Evolutionary conservation across 2,888 invertebrate genomes (phyloP).

Genomic region (Sabatieria punctata): DNA sequence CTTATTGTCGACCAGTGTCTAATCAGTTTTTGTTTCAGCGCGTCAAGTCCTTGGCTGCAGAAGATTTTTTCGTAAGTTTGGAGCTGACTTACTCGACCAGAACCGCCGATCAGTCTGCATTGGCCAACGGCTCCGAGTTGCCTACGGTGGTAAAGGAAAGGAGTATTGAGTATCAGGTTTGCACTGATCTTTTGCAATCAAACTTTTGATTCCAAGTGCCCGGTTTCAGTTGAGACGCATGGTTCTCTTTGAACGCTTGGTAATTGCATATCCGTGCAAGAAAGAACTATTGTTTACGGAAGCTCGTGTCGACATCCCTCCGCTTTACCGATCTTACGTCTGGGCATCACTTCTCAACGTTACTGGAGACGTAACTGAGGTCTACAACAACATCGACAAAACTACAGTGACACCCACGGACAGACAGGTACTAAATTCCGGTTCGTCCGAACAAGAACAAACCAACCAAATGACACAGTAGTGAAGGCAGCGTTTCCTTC

Average conservation of each 20-base stretch:
- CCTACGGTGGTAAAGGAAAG: conserved; percentile 79
- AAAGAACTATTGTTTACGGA: conserved; percentile 46
- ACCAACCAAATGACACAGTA: too few relatives aligned
- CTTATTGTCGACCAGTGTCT: too few relatives aligned
- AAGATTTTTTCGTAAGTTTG: conserved; percentile 8
- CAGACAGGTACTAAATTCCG: conserved; percentile 50
- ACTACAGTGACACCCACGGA: conserved; percentile 81
- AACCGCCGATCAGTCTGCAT: conserved; percentile 3
- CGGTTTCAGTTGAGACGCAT: conserved; percentile 32
- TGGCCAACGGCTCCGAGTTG: conserved; percentile 65
- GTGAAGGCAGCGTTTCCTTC: too few relatives aligned
- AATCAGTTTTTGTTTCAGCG: not conserved
- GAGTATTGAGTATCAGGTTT: conserved; percentile 89
- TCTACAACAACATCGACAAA: conserved; percentile 74
- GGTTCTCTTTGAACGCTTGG: conserved; percentile 40
- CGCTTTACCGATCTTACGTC: conserved; percentile 64
- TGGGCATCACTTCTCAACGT: conserved; percentile 82
- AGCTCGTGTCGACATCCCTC: conserved; percentile 76
- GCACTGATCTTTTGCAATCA: conserved; percentile 5
- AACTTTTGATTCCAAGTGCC: conserved; percentile 15
- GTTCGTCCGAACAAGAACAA: too few relatives aligned
- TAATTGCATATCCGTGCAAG: conserved; percentile 73
- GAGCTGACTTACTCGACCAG: too few relatives aligned
- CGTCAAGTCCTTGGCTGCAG: conserved; percentile 2
- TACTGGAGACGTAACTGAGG: conserved; percentile 31